Conservation (phyloP, 1,140 invertebrate species). For the Caenorhabditis latens region DNA sequence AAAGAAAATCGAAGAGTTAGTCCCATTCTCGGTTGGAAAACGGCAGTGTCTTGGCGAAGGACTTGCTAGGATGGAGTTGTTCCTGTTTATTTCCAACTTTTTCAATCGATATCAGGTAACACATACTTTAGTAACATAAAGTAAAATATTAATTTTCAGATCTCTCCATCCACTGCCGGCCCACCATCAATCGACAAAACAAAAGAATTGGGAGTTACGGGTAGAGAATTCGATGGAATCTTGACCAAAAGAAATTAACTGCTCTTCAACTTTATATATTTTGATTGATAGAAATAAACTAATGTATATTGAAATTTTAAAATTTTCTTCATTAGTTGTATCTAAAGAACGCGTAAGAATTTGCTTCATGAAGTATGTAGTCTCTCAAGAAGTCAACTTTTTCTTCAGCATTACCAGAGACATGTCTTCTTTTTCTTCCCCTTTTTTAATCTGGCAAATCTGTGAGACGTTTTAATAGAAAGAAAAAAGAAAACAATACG, state of each 20-base stretch:
- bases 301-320: not conserved
- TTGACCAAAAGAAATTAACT: not conserved
- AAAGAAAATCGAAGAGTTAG: slow-evolving; percentile 84
- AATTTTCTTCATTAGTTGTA: not conserved
- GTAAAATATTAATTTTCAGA: not conserved
- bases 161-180: not conserved
- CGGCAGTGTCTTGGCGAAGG: slow-evolving; percentile 91
- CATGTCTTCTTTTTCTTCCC: no score
- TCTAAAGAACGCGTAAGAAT: no score
- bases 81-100: slow-evolving; percentile 88
- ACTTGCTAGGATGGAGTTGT: slow-evolving; percentile 90
- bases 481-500: no score
- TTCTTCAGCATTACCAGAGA: no score
- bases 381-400: no score
- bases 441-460: no score
- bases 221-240: not conserved
- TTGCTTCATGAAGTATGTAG: no score
- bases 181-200: slow-evolving; percentile 7
- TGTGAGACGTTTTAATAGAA: no score
- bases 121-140: not conserved
- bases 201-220: not conserved
- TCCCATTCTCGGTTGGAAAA: slow-evolving; percentile 88
- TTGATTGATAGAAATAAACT: no score
- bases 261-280: no score
- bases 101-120: slow-evolving; percentile 84